Conservation (phyloP, 1,140 invertebrate genomes). For the Euwallacea fornicatus region DNA sequence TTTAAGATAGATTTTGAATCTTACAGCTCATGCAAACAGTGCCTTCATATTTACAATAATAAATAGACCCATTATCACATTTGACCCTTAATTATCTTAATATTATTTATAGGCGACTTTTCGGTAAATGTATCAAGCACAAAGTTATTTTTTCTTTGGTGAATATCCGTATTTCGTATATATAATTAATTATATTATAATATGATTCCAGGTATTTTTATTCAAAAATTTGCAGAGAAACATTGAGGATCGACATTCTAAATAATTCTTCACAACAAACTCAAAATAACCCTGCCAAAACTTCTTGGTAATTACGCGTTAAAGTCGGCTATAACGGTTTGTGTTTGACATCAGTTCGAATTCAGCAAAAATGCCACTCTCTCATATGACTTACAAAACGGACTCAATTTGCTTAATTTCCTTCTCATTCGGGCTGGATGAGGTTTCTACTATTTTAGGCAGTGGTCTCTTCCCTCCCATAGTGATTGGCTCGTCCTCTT, state of each 20-base stretch:
- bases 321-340: too few species aligned
- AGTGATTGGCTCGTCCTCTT: constrained; percentile 71
- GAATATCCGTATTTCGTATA: too few species aligned
- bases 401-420: constrained; percentile 70
- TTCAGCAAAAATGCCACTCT: too few species aligned
- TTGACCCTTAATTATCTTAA: constrained; percentile 4
- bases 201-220: too few species aligned
- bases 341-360: too few species aligned
- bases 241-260: too few species aligned
- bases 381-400: constrained; percentile 56
- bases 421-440: constrained; percentile 60
- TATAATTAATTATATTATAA: too few species aligned
- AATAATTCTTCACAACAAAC: too few species aligned
- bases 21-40: neutral
- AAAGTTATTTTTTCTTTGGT: too few species aligned
- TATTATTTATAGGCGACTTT: constrained; percentile 2
- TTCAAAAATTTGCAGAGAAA: too few species aligned
- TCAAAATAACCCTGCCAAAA: too few species aligned
- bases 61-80: constrained; percentile 15
- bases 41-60: neutral
- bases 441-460: constrained; percentile 56
- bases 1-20: neutral
- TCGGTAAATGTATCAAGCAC: neutral
- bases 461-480: constrained; percentile 56
- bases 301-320: too few species aligned